Evolutionary conservation across 1,140 invertebrate species (phyloP).

Genomic region (Drosophila orena): DNA sequence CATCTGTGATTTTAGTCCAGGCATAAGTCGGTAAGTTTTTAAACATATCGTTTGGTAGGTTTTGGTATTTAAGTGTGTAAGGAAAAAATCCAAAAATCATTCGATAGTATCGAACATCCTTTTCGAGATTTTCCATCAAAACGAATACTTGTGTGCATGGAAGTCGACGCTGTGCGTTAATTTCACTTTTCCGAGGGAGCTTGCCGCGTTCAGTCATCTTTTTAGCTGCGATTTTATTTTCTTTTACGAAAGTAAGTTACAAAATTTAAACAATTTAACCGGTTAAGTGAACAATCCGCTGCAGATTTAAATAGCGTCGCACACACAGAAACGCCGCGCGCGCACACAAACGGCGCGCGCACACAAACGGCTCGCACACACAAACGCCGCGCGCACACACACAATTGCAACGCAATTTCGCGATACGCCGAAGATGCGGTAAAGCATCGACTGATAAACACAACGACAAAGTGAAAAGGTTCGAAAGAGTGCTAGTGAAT

Average conservation of each 20-base stretch:
- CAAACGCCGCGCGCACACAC: background rate
- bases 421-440: background rate
- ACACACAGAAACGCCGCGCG: no score
- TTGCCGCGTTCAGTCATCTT: background rate
- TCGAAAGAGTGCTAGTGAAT: background rate
- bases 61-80: background rate
- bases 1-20: no score
- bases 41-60: background rate
- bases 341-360: background rate
- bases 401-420: background rate
- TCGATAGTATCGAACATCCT: background rate
- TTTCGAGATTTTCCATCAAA: background rate
- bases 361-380: background rate
- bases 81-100: background rate
- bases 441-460: background rate
- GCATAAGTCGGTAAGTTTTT: no score
- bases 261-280: no score
- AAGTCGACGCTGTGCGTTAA: no score
- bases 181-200: background rate
- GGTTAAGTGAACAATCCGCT: background rate
- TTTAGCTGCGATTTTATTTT: background rate
- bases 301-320: background rate
- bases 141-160: no score
- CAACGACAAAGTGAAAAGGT: background rate
- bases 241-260: background rate